Base-by-base conservation (phyloP, 2,888 invertebrate genomes). In the Lottia gigantea region DNA sequence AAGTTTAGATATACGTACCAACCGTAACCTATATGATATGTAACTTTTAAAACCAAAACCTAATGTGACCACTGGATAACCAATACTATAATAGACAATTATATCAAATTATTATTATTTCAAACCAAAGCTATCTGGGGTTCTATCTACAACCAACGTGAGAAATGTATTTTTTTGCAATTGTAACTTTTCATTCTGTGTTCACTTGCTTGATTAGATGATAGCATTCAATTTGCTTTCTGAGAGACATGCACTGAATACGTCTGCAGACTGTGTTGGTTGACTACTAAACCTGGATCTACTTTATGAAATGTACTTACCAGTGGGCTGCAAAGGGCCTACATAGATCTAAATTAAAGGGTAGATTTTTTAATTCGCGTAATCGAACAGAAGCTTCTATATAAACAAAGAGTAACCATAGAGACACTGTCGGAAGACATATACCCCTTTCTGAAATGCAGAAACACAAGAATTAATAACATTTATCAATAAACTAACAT, bases 241-340 rank as follows among this genome's bases (percentile, higher is more conserved):
- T 31, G 6, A 31, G 31, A 6, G 31, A 31, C 31, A 31, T 40
- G 2, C 8, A 40, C 2, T 8, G 40, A 40, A 40, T 11, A 40
- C 40, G 2, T 40, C 6, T 8, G 40, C 40, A 40, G 1, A 40
- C 7, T 40, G 2, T 40, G 7, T 8, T 40, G 11, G 6, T 40
- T 1, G 40, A 40, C 40, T 40, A 8, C 11, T 40, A 8, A 31
- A 6, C 31, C 31, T 31, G 2, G 31, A 31, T 31, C 31, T 31
- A 31, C 31, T 31, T 6, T 40, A 40, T 40, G 40, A 40, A 55
- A 19, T 55, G 15, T 26, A 85, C 92, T 89, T 91, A 95, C 93
- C 96, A 97, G 90, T 98, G 97, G 79, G 97, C 97, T 82, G 97
- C 97, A 90, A 98, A 96, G 80, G 97, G 97, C 89, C 96, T 92